Evolutionary conservation across 2,888 invertebrate species (phyloP), one percentile per base, ranked within the genome.

Genomic region (Netelia melanura): DNA sequence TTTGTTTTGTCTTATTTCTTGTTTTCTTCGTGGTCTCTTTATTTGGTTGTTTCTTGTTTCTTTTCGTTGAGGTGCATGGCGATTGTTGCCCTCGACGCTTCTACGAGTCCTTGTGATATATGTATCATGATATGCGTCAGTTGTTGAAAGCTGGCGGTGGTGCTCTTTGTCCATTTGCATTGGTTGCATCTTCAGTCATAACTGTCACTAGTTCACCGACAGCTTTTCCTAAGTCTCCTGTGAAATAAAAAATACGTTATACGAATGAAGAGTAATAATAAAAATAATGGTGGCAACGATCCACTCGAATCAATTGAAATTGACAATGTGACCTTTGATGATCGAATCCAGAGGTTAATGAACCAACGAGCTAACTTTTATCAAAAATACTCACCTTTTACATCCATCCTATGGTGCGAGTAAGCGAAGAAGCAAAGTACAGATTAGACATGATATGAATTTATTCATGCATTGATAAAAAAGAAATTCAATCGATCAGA

Each of bases 121-220:
- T 61, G 25, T 64, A 64, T 84, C 65, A 44, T 86, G 83, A 83
- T 81, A 81, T 81, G 81, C 76, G 68, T 89, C 87, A 89, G 90
- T 92, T 90, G 86, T 92, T 93, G 81, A 93, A 93, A 87, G 92
- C 93, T 44, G 93, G 93, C 62, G 93, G 93, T 74, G 92, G 91
- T 30, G 91, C 90, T 86, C 92, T 89, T 83, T 92, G 91, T 56
- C 93, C 93, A 76, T 93, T 93, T 75, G 91, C 89, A 76, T 89
- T 91, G 67, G 89, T 81, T 77, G 90, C 79, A 81, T 98, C 98
- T 92, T 98, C 97, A 62, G 97, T 97, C 96, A 98, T 98, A 75
- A 97, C 98, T 65, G 97, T 97, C 87, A 98, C 98, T 91, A 98
- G 95, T 92, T 97, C 97, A 91, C 98, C 97, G 89, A 98, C 97